Conservation (phyloP, 2,797 vertebrate species). For the Melopsittacus undulatus region DNA sequence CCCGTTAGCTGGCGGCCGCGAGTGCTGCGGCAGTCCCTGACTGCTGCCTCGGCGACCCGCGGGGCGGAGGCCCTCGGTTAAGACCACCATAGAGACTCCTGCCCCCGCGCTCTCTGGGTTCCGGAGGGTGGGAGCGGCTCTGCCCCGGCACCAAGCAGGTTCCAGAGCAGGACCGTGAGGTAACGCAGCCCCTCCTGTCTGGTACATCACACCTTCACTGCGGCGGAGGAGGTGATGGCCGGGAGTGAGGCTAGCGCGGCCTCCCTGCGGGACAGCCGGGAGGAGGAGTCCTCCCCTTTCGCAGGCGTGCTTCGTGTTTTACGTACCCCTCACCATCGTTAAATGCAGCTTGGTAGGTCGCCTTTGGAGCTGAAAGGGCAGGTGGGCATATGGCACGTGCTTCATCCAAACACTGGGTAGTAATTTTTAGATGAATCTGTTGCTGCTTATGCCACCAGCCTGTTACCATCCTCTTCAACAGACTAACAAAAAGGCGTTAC, state of each 20-base stretch:
- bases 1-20: not conserved
- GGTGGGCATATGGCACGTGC: rapidly evolving
- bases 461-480: not conserved
- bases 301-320: rapidly evolving
- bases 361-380: not conserved
- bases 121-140: not conserved
- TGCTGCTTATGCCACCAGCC: not conserved
- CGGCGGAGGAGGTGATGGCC: not conserved
- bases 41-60: not conserved
- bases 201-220: not conserved
- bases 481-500: not conserved
- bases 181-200: not conserved
- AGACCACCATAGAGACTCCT: not conserved
- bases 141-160: not conserved
- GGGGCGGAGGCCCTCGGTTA: not conserved
- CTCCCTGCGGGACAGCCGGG: not conserved
- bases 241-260: rapidly evolving
- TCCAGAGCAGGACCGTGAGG: not conserved
- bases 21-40: too few relatives aligned
- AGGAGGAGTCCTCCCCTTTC: not conserved
- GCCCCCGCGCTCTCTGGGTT: not conserved
- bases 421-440: not conserved
- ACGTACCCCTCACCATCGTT: too few relatives aligned
- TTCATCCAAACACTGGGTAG: not conserved
- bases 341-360: rapidly evolving